Evolutionary conservation across 2,113 vertebrate species (phyloP), one percentile per base, ranked within the genome.

Genomic region (Nothocercus julius): DNA sequence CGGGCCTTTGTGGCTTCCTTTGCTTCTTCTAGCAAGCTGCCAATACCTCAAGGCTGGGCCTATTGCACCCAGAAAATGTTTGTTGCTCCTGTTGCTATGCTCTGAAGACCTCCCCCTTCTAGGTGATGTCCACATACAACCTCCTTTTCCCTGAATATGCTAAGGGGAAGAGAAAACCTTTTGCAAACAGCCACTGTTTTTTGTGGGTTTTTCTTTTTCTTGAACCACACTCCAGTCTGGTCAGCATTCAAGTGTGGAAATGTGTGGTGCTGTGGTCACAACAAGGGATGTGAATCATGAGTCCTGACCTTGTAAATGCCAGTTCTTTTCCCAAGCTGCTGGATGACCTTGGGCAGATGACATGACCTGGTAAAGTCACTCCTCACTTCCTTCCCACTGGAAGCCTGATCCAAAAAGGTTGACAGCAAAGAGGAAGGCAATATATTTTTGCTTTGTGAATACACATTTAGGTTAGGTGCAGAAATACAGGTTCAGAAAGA

Each of bases 211-310:
- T 32, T 58, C 28, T 18, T 91, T 84, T 47, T 51, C 62, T 82
- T 87, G 70, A 97, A 63, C 89, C 84, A 45, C 84, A 67, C 90
- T 91, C 63, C 89, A 85, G 78, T 92, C 63, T 87, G 91, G 75
- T 95, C 92, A 95, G 91, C 92, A 93, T 85, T 85, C 91, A 92
- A 91, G 59, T 87, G 87, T 92, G 89, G 84, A 97, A 93, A 85
- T 81, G 61, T 75, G 56, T 79, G 85, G 80, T 91, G 38, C 69
- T 93, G 90, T 95, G 93, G 90, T 92, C 91, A 81, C 94, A 96
- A 64, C 27, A 91, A 66, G 80, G 93, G 90, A 95, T 93, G 30
- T 97, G 96, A 96, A 64, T 95, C 93, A 95, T 4, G 3, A 87
- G 44, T 89, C 63, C 19, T 79, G 82, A 87, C 89, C 74, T 92